These are phyloP conservation scores for Diadumene lineata DNA, from an alignment of 92 coral and sea anemone species.

Conservation along the genomic window DNA sequence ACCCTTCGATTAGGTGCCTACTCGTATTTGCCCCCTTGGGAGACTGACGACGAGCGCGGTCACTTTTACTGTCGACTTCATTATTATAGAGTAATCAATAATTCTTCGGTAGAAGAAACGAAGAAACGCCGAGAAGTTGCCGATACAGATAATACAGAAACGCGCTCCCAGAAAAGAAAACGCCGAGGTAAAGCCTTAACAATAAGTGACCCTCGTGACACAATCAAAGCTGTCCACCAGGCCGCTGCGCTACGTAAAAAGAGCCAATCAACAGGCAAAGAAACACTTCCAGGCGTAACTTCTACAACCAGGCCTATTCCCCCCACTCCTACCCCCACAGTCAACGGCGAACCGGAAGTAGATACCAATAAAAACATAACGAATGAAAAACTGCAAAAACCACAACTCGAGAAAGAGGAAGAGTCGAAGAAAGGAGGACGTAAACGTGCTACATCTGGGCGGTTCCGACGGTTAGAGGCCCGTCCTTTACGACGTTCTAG, in stretches of 20 bases:
- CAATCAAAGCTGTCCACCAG: slow-evolving; percentile 23
- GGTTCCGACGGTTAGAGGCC: slow-evolving; percentile 54
- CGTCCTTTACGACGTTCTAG: slow-evolving; percentile 83
- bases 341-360: slow-evolving; percentile 18
- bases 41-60: slow-evolving; percentile 68
- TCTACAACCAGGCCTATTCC: no score
- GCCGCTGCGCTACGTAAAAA: slow-evolving; percentile 37
- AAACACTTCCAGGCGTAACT: neutral
- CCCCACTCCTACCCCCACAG: neutral
- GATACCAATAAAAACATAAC: neutral
- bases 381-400: neutral
- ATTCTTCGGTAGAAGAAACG: slow-evolving; percentile 7
- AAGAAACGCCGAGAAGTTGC: slow-evolving; percentile 38
- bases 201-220: slow-evolving; percentile 23
- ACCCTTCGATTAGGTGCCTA: slow-evolving; percentile 88
- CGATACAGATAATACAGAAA: slow-evolving; percentile 19
- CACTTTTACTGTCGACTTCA: slow-evolving; percentile 86
- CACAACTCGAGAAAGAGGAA: neutral
- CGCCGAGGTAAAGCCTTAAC: slow-evolving; percentile 31
- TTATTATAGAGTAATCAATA: slow-evolving; percentile 77
- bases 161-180: slow-evolving; percentile 22
- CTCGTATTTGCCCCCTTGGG: slow-evolving; percentile 78
- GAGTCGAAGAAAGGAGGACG: neutral
- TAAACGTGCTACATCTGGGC: slow-evolving; percentile 38
- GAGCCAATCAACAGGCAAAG: slow-evolving; percentile 10